Base-by-base conservation (phyloP, 2,888 invertebrate species). In the Monoplex corrugatus region DNA sequence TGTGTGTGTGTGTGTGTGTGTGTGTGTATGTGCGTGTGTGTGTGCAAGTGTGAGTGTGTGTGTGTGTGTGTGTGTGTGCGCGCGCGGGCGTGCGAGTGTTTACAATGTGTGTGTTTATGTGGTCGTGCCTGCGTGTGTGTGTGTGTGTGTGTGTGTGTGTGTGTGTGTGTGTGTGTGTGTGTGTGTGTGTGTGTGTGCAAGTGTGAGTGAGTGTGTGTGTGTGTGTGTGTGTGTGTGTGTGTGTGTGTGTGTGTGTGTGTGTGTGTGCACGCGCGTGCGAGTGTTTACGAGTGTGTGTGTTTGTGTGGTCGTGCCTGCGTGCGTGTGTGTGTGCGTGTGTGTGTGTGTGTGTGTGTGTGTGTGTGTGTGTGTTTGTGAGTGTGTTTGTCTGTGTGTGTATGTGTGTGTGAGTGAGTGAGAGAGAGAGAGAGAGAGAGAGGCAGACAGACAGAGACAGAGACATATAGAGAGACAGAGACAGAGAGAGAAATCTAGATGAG, bases 1-100 rank as follows among this genome's bases (percentile, higher is more conserved):
- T n/a, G n/a, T n/a, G n/a, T n/a, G n/a, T n/a, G n/a, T n/a, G n/a
- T n/a, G n/a, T n/a, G n/a, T n/a, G n/a, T n/a, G n/a, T 32, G 72
- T 32, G 32, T 72, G 10, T 32, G 32, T 72, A 35, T 0, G 72
- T 0, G 72, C 0, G 35, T 35, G 72, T 35, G 72, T 35, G 72
- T 35, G 72, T 35, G 72, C 28, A 28, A 23, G 63, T 23, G 63
- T 63, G 63, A 3, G 63, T 63, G 63, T 63, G 63, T 63, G 63
- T 63, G 63, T 63, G 63, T 63, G 63, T 63, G 63, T 63, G 63
- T 63, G 63, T 63, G 63, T 63, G 63, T 63, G 63, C 28, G 63
- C 3, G 63, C 28, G 63, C 28, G 63, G 16, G 63, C 28, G 63
- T 16, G 63, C 28, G 63, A 23, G 63, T 63, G 63, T 63, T 16